Base-by-base conservation (phyloP, 2,888 invertebrate genomes). In the Urechis unicinctus region DNA sequence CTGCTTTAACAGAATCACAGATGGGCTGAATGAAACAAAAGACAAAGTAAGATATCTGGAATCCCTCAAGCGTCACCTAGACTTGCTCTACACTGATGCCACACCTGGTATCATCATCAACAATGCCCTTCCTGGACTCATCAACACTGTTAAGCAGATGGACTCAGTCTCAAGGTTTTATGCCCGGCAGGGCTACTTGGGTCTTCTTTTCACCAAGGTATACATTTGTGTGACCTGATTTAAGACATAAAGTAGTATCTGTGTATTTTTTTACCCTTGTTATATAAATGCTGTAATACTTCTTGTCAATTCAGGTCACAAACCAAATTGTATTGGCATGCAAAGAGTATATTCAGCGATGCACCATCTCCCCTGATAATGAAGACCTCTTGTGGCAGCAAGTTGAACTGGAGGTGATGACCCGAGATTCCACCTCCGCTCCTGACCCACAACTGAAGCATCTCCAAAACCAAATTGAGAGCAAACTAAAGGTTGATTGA, bases 1-100 rank as follows among this genome's bases (percentile, higher is more conserved):
- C n/a, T n/a, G n/a, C n/a, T n/a, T n/a, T n/a, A n/a, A n/a, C 62
- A 78, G 77, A 26, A 74, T 78, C 48, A 76, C 78, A n/a, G 78
- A 78, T 65, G 74, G 72, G 5, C 69, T 76, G 68, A 78, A 78
- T 65, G 77, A 77, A 58, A 74, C 77, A 3, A 75, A 75, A 56
- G 78, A 78, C 61, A 78, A 78, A 62, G 73, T 77, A 53, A 74
- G 73, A 52, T 78, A 75, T 59, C 63, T 78, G 56, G 77, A 78
- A 56, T 73, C 74, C 2, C 62, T 78, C 55, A 68, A 71, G 57
- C 65, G 74, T 6, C 69, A 73, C 56, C 68, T 78, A 60, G 71
- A 74, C 50, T 71, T 72, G 65, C 65, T 78, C 56, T 75, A 75
- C 58, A 29, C 26, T 48, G 71, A 71, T 42, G 68, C 72, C 42